These are phyloP conservation scores for Phylloscopus trochilus DNA, from an alignment of 2,113 vertebrate genomes.

Conservation along the genomic window DNA sequence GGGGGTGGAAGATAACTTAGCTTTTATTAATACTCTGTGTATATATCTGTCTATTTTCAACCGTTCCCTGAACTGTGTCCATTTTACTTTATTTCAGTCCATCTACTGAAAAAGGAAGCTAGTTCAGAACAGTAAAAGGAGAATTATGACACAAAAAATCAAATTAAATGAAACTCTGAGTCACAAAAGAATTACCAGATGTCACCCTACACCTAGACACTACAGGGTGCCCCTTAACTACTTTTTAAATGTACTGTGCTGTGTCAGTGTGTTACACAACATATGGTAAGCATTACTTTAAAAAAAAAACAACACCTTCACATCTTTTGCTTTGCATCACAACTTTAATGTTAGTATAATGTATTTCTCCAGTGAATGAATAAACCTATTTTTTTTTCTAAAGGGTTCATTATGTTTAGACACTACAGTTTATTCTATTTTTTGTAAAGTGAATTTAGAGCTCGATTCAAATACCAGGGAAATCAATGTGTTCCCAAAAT, in stretches of 20 bases:
- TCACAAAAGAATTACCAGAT: constrained; percentile 32
- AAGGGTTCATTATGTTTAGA: neutral
- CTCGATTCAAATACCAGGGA: neutral
- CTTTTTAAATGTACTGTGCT: neutral
- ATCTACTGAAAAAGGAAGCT: neutral
- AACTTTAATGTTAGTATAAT: constrained; percentile 23
- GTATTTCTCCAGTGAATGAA: neutral
- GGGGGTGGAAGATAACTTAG: no score
- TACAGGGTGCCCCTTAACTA: constrained; percentile 29
- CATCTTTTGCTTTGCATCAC: constrained; percentile 12
- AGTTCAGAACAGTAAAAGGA: neutral
- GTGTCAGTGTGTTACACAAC: neutral
- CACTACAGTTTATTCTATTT: neutral
- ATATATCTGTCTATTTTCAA: neutral
- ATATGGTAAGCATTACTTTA: constrained; percentile 28
- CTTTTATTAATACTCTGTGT: neutral
- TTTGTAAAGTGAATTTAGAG: neutral
- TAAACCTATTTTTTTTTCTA: neutral
- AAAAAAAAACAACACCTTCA: constrained; percentile 10
- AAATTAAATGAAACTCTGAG: constrained; percentile 34
- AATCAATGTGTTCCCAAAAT: neutral
- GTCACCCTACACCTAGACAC: constrained; percentile 22
- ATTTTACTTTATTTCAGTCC: neutral
- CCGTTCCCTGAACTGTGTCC: neutral
- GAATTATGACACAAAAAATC: neutral